These are phyloP conservation scores for Opisthograptis luteolata DNA, from an alignment of 2,888 invertebrate species.

Conservation along the genomic window DNA sequence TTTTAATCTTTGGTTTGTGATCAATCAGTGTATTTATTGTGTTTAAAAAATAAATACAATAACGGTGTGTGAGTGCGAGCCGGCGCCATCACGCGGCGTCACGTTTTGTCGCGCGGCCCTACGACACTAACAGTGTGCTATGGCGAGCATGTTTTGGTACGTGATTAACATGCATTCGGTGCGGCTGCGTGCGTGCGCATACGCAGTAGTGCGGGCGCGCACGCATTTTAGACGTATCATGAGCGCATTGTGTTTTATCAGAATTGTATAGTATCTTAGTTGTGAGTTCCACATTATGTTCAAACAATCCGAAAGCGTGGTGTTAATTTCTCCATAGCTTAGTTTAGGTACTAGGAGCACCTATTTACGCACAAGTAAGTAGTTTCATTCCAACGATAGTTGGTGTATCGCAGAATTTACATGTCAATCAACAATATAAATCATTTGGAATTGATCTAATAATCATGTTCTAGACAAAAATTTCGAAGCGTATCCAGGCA, in stretches of 20 bases:
- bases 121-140: conserved; percentile 68
- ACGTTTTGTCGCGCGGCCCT: conserved; percentile 48
- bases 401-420: too few relatives aligned
- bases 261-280: conserved; percentile 5
- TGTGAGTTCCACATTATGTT: background rate
- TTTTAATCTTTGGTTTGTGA: too few relatives aligned
- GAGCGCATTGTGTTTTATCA: conserved; percentile 51
- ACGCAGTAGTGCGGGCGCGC: background rate
- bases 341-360: background rate
- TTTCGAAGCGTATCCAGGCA: too few relatives aligned
- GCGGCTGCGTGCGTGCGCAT: conserved; percentile 28
- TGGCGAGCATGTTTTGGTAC: conserved; percentile 75
- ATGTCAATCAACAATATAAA: background rate
- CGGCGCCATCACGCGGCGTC: conserved; percentile 43
- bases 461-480: too few relatives aligned
- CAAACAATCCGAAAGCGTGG: background rate
- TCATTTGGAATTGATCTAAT: too few relatives aligned
- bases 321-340: background rate
- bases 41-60: background rate
- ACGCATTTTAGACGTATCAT: conserved; percentile 21
- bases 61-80: background rate
- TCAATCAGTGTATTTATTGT: background rate
- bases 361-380: background rate
- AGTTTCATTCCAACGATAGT: background rate
- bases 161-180: conserved; percentile 66